Percentiles rank a stretch among this genome's conserved stretches.
Evolutionary conservation across 2,888 invertebrate genomes (phyloP).

Genomic region (Hecatera dysodea): DNA sequence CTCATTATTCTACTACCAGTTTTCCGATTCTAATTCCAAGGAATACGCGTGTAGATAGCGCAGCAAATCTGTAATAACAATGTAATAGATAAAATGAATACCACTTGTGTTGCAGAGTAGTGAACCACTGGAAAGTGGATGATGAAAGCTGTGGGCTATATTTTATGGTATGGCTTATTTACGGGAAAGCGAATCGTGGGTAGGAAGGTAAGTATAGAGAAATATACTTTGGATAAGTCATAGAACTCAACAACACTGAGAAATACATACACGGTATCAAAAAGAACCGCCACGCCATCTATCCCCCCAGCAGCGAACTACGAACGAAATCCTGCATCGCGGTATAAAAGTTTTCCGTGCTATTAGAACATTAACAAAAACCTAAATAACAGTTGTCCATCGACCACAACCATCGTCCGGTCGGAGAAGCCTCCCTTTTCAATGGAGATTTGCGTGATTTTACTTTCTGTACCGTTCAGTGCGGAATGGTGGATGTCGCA

Average conservation of each 20-base stretch:
- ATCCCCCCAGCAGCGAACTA: too few relatives aligned
- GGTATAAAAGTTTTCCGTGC: too few relatives aligned
- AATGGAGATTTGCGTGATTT: too few relatives aligned
- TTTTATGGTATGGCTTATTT: conserved; percentile 26
- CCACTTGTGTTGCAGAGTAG: conserved; percentile 24
- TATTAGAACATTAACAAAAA: too few relatives aligned
- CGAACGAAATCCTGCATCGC: too few relatives aligned
- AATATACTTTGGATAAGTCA: conserved; percentile 1
- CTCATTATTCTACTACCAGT: background rate
- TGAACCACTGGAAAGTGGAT: conserved; percentile 46
- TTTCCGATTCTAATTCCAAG: conserved; percentile 1
- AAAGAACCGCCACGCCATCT: too few relatives aligned
- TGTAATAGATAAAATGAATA: conserved; percentile 33
- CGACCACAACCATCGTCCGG: too few relatives aligned
- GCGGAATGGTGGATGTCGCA: too few relatives aligned
- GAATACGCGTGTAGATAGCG: conserved; percentile 40
- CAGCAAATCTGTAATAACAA: conserved; percentile 49
- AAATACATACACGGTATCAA: too few relatives aligned
- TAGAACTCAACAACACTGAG: background rate
- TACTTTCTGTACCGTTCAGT: too few relatives aligned
- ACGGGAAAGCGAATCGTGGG: conserved; percentile 37
- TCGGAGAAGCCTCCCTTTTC: too few relatives aligned
- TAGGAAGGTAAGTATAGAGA: conserved; percentile 6
- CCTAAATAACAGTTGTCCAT: too few relatives aligned
- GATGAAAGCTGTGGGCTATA: conserved; percentile 42